phyloP scores from a whole-genome alignment of 2,888 invertebrate species.

The Drosophila siamana region DNA sequence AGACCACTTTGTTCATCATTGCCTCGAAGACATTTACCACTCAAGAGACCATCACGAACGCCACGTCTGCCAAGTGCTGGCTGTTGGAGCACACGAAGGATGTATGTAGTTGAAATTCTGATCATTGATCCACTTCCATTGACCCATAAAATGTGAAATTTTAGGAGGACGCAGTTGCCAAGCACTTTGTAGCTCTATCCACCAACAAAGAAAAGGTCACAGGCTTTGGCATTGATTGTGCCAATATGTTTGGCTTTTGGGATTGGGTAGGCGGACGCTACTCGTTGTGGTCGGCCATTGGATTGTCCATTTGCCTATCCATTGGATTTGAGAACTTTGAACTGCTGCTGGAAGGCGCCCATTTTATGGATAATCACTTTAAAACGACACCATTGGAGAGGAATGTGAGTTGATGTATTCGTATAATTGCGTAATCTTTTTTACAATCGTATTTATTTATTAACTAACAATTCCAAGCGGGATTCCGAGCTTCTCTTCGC shows the following conservation, averaged over 20 bases:
- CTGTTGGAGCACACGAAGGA: conserved; percentile 94
- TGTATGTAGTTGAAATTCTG: conserved; percentile 87
- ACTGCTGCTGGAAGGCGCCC: conserved; percentile 95
- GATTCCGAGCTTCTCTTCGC: no score
- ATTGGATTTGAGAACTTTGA: conserved; percentile 98
- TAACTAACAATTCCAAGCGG: no score
- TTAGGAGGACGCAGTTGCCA: conserved; percentile 93
- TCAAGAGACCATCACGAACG: conserved; percentile 99
- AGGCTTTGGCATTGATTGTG: conserved; percentile 98
- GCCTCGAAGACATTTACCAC: conserved; percentile 99
- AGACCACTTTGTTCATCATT: conserved; percentile 98
- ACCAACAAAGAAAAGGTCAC: conserved; percentile 98
- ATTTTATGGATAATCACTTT: conserved; percentile 98
- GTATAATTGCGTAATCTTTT: no score
- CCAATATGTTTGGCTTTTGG: conserved; percentile 99
- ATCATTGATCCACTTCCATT: neutral
- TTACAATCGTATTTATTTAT: no score
- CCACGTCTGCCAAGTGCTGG: conserved; percentile 98
- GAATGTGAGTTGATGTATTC: conserved; percentile 89
- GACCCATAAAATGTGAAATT: conserved; percentile 54
- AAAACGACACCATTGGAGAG: conserved; percentile 93
- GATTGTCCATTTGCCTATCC: conserved; percentile 96
- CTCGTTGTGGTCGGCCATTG: conserved; percentile 99
- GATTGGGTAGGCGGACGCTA: conserved; percentile 99
- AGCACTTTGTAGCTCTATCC: conserved; percentile 99